Evolutionary conservation across 2,113 vertebrate genomes (phyloP), one percentile per base, ranked within the genome.

Genomic region (Aegotheles bennettii): DNA sequence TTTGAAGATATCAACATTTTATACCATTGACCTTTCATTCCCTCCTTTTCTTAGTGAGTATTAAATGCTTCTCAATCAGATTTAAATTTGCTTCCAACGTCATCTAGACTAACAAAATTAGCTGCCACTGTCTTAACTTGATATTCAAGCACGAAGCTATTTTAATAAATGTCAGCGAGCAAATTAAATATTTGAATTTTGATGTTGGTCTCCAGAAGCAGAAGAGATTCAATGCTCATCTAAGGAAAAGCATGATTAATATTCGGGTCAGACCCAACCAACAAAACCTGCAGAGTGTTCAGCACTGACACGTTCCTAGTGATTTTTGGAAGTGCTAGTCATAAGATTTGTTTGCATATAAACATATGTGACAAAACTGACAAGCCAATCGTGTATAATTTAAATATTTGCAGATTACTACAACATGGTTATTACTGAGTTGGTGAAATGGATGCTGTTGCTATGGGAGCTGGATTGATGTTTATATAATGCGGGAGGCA

Each of bases 141-240:
- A 95, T 92, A 94, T 94, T 92, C 90, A 88, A 96, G 77, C 84
- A 91, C 4, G 21, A 87, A 89, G 73, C 70, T 95, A 87, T 94
- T 96, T 95, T 94, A 94, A 96, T 96, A 96, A 94, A 97, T 94
- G 95, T 96, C 95, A 97, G 92, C 4, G 77, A 96, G 73, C 80
- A 94, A 96, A 96, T 96, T 95, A 95, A 96, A 95, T 96, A 93
- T 96, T 95, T 96, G 88, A 94, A 92, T 96, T 93, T 96, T 87
- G 83, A 95, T 92, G 93, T 36, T 95, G 28, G 65, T 93, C 61
- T 95, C 53, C 69, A 93, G 86, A 89, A 95, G 76, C 57, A 81
- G n/a, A 82, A 84, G 45, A 69, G 43, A 87, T 91, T 84, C 90
- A 68, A 64, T 43, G 61, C 57, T 95, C 80, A 60, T 84, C 64